Conservation (phyloP, 2,113 vertebrate species). For the Chaetorhynchus papuensis region DNA sequence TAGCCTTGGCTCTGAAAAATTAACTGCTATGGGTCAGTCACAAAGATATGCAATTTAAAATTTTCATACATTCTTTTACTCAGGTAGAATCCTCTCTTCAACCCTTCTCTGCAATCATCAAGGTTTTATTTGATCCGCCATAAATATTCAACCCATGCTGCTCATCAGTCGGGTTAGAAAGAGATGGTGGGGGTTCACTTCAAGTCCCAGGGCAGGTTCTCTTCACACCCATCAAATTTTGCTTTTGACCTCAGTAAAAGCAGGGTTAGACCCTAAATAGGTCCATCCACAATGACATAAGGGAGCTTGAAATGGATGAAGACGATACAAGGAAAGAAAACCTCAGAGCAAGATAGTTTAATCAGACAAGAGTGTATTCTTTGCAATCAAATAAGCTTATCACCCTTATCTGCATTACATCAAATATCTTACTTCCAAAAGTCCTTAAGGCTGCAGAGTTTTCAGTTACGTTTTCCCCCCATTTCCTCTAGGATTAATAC, state of each 20-base stretch:
- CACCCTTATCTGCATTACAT: neutral
- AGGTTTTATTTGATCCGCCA: neutral
- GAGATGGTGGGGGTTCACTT: neutral
- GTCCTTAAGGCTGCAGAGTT: neutral
- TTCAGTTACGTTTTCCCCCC: neutral
- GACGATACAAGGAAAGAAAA: neutral
- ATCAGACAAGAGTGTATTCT: neutral
- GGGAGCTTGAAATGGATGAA: neutral
- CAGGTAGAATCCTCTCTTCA: neutral
- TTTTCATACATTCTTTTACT: neutral
- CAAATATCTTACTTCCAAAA: neutral
- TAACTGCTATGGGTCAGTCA: neutral
- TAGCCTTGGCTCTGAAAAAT: neutral
- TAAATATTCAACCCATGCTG: neutral
- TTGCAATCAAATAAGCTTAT: neutral
- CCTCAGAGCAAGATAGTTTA: neutral
- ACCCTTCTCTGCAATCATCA: neutral
- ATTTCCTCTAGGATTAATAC: neutral
- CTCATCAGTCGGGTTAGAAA: neutral
- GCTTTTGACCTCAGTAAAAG: neutral
- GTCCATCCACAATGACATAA: neutral
- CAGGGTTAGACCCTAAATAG: neutral
- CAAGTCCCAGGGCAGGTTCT: neutral
- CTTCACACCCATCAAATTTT: neutral
- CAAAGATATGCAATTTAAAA: neutral